phyloP scores from a whole-genome alignment of 2,797 vertebrate genomes.

The Meriones psammophilus region DNA sequence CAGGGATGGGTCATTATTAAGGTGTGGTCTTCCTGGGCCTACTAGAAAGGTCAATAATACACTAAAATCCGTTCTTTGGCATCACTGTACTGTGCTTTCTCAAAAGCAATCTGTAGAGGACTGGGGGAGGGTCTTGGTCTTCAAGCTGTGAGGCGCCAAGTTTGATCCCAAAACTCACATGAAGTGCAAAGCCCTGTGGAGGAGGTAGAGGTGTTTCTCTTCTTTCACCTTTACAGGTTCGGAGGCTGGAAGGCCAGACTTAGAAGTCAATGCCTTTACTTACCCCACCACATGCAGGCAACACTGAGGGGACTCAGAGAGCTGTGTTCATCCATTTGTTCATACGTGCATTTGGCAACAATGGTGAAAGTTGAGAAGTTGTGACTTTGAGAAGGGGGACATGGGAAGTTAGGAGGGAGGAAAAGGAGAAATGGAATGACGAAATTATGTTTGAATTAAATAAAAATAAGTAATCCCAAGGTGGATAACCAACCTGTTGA shows the following conservation, averaged over 20 bases:
- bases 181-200: neutral
- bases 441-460: neutral
- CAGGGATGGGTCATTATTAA: neutral
- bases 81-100: neutral
- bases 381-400: neutral
- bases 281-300: too few species aligned
- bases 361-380: neutral
- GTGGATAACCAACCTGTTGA: too few species aligned
- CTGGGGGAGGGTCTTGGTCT: neutral
- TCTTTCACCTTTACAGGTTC: neutral
- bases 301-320: neutral
- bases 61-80: neutral
- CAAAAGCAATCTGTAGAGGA: neutral
- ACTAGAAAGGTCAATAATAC: neutral
- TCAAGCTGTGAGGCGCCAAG: neutral
- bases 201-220: too few species aligned
- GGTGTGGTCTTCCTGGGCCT: neutral
- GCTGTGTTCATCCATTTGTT: too few species aligned
- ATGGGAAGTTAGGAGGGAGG: too few species aligned
- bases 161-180: neutral
- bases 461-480: neutral
- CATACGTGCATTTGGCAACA: too few species aligned
- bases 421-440: too few species aligned
- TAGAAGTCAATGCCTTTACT: accelerated
- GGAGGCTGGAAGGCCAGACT: neutral